These are phyloP conservation scores for Leucoma salicis DNA, from an alignment of 2,888 invertebrate genomes.

Conservation along the genomic window DNA sequence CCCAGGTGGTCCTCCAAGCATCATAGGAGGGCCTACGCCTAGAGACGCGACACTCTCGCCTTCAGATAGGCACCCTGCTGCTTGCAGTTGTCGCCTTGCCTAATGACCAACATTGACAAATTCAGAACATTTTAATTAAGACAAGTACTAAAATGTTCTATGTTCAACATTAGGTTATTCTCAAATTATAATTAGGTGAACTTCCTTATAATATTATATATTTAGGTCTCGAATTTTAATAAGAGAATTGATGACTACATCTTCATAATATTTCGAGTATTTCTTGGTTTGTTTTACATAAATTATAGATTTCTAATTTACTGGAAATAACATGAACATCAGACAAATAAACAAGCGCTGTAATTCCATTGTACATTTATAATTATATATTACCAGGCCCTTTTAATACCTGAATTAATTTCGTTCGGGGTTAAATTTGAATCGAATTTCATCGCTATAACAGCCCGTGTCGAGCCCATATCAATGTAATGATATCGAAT, in stretches of 20 bases:
- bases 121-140: no score
- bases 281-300: no score
- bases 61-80: slow-evolving; percentile 91
- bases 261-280: no score
- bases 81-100: slow-evolving; percentile 88
- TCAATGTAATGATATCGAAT: slow-evolving; percentile 46
- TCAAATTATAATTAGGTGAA: no score
- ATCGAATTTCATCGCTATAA: slow-evolving; percentile 50
- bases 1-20: slow-evolving; percentile 78
- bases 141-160: no score
- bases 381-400: slow-evolving; percentile 32
- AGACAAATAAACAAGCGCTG: no score
- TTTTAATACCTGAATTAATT: slow-evolving; percentile 58
- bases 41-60: slow-evolving; percentile 91
- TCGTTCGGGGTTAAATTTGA: slow-evolving; percentile 53
- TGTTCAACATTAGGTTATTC: no score
- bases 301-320: no score
- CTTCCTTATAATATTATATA: no score
- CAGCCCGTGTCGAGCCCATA: slow-evolving; percentile 35
- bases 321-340: no score
- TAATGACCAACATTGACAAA: slow-evolving; percentile 39
- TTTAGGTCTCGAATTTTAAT: no score
- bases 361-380: neutral
- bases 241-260: no score
- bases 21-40: slow-evolving; percentile 84